phyloP scores from a whole-genome alignment of 2,888 invertebrate genomes.

The Auanema freiburgensis region DNA sequence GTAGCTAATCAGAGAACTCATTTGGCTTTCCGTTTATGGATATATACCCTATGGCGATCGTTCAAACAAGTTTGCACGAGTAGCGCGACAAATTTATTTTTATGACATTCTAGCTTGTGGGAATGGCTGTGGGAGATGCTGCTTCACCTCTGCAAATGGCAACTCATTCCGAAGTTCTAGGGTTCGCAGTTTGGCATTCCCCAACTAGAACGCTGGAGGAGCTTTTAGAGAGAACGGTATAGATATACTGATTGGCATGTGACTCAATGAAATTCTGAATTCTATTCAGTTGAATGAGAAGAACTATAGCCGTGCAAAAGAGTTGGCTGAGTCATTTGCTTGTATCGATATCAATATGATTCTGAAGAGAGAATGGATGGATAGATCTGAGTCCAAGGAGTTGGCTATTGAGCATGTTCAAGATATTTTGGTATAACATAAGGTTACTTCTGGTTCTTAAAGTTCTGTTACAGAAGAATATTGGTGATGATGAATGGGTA shows the following conservation, averaged over 20 bases:
- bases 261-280: background rate
- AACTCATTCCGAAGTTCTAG: constrained; percentile 35
- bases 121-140: constrained; percentile 50
- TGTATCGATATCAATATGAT: constrained; percentile 37
- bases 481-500: constrained; percentile 37
- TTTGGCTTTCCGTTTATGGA: constrained; percentile 35
- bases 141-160: constrained; percentile 45
- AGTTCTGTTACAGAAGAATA: constrained; percentile 18
- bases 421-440: constrained; percentile 28
- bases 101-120: constrained; percentile 22
- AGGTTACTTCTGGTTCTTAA: background rate
- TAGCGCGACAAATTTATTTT: background rate
- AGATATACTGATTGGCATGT: background rate
- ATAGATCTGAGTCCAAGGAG: constrained; percentile 28
- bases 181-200: constrained; percentile 37
- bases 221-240: constrained; percentile 42
- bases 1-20: constrained; percentile 36
- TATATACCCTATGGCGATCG: constrained; percentile 38
- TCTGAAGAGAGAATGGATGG: constrained; percentile 45
- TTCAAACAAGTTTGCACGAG: constrained; percentile 27
- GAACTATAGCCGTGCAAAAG: constrained; percentile 34
- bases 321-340: constrained; percentile 29
- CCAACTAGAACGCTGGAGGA: constrained; percentile 45
- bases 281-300: constrained; percentile 32
- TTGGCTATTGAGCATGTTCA: constrained; percentile 33